These are phyloP conservation scores for Metopolophium dirhodum DNA, from an alignment of 1,140 invertebrate genomes.

Conservation along the genomic window DNA sequence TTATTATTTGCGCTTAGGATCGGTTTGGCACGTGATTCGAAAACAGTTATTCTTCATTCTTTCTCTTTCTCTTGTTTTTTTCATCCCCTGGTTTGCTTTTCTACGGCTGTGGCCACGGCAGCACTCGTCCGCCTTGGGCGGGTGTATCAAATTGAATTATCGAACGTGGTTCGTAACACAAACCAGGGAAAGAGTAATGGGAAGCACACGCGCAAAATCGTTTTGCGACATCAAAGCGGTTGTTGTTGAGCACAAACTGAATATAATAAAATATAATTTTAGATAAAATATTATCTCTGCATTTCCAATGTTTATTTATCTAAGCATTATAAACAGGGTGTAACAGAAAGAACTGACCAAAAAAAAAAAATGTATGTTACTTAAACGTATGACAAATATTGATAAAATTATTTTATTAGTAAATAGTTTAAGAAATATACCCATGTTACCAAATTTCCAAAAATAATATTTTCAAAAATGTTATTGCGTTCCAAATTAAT, in stretches of 20 bases:
- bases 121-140: not conserved
- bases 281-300: not conserved
- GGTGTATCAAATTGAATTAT: conserved; percentile 44
- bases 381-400: too few species aligned
- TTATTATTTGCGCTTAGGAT: conserved; percentile 50
- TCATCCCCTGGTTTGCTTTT: not conserved
- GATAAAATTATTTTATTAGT: too few species aligned
- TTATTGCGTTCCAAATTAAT: too few species aligned
- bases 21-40: conserved; percentile 56
- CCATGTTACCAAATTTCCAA: too few species aligned
- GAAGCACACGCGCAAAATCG: not conserved
- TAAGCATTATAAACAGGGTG: not conserved
- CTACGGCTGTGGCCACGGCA: not conserved
- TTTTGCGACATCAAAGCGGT: conserved; percentile 33
- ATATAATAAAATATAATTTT: not conserved
- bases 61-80: not conserved
- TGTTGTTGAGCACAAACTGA: not conserved
- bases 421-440: too few species aligned
- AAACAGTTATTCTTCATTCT: conserved; percentile 49
- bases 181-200: conserved; percentile 40
- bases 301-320: not conserved
- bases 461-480: too few species aligned
- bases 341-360: too few species aligned
- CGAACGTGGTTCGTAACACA: conserved; percentile 30
- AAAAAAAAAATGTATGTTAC: too few species aligned